phyloP scores from a whole-genome alignment of 2,113 vertebrate species.

The Pionites leucogaster region DNA sequence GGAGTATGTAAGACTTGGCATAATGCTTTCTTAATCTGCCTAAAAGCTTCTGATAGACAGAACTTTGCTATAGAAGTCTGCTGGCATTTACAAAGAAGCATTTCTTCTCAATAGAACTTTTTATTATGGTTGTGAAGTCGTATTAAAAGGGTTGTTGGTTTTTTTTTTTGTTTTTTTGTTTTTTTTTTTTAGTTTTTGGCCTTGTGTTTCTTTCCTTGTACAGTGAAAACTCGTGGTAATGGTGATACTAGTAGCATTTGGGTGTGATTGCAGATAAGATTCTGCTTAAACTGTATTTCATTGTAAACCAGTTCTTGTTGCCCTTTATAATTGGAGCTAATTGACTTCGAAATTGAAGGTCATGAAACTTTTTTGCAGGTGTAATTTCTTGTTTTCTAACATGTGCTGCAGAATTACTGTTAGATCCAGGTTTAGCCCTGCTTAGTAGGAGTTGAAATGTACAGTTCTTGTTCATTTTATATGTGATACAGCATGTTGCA shows the following conservation, averaged over 20 bases:
- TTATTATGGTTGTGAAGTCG: background rate
- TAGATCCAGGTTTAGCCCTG: background rate
- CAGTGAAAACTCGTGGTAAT: background rate
- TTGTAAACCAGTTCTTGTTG: background rate
- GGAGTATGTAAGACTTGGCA: background rate
- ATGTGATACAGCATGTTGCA: background rate
- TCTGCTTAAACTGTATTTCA: background rate
- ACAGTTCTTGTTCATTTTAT: background rate
- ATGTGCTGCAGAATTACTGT: background rate
- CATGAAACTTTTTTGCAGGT: background rate
- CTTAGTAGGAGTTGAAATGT: background rate
- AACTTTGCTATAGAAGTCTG: background rate
- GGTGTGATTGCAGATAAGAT: background rate
- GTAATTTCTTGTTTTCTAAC: background rate
- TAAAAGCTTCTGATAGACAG: background rate
- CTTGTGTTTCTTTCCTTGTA: background rate
- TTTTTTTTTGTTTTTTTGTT: too few relatives aligned
- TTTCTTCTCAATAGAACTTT: background rate
- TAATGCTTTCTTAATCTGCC: background rate
- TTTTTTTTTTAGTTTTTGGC: background rate
- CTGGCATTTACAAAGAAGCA: background rate
- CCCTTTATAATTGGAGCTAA: background rate
- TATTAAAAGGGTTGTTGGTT: background rate
- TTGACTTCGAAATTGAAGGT: background rate
- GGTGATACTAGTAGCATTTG: background rate